phyloP scores from a whole-genome alignment of 2,888 invertebrate genomes.

The Dichetophora obliterata region DNA sequence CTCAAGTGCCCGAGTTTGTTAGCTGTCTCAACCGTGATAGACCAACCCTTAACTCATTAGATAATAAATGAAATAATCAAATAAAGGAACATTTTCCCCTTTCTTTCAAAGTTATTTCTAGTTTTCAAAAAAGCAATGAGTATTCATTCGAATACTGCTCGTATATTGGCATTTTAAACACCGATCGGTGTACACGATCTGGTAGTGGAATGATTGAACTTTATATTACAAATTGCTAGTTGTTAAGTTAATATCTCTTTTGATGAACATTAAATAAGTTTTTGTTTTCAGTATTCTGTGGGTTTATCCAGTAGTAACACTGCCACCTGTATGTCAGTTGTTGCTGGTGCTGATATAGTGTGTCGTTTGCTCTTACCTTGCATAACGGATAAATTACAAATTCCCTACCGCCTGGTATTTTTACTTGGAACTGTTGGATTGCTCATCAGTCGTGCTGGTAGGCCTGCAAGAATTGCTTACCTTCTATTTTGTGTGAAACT shows the following conservation, averaged over 20 bases:
- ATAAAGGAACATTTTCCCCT: too few species aligned
- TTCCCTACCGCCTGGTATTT: constrained; percentile 76
- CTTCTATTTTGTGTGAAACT: not conserved
- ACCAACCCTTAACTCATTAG: too few species aligned
- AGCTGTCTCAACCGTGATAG: too few species aligned
- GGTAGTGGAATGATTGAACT: not conserved
- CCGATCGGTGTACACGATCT: too few species aligned
- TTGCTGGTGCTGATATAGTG: constrained; percentile 77
- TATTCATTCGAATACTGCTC: too few species aligned
- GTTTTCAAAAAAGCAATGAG: too few species aligned
- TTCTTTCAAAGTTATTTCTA: too few species aligned
- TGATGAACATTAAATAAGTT: constrained; percentile 8
- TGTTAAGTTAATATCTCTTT: not conserved
- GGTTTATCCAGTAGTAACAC: constrained; percentile 72
- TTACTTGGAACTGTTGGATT: constrained; percentile 75
- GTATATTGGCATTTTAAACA: too few species aligned
- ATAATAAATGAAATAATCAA: too few species aligned
- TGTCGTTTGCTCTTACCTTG: constrained; percentile 77
- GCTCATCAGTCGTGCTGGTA: constrained; percentile 68
- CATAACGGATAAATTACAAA: constrained; percentile 74
- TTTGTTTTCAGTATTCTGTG: constrained; percentile 58
- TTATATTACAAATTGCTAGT: not conserved
- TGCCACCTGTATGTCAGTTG: constrained; percentile 79
- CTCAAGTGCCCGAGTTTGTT: too few species aligned
- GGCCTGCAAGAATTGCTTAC: constrained; percentile 21